phyloP scores from a whole-genome alignment of 1,140 invertebrate genomes.

The Danaus plexippus region DNA sequence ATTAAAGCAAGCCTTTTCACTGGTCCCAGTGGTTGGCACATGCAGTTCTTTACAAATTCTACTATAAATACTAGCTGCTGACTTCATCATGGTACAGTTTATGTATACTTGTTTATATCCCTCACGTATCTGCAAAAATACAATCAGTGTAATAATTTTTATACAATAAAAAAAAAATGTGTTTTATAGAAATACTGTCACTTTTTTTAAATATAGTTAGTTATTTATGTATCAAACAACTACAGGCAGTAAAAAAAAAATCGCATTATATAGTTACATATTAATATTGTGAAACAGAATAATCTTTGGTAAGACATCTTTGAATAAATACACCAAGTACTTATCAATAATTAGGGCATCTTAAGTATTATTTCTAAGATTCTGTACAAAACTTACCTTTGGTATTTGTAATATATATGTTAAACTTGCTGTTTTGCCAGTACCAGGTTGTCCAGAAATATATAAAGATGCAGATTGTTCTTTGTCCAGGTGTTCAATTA shows the following conservation, averaged over 20 bases:
- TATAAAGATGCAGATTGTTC: slow-evolving; percentile 87
- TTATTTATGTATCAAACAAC: too few relatives aligned
- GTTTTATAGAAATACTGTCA: too few relatives aligned
- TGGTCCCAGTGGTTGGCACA: slow-evolving; percentile 66
- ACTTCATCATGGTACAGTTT: slow-evolving; percentile 87
- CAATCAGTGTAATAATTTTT: too few relatives aligned
- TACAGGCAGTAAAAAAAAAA: too few relatives aligned
- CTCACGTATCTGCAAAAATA: slow-evolving; percentile 67
- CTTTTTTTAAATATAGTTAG: too few relatives aligned
- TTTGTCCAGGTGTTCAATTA: slow-evolving; percentile 77
- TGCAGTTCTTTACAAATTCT: slow-evolving; percentile 79
- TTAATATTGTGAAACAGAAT: too few relatives aligned
- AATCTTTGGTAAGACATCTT: too few relatives aligned
- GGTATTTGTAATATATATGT: slow-evolving; percentile 78
- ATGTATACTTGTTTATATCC: slow-evolving; percentile 81
- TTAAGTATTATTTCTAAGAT: too few relatives aligned
- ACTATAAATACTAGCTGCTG: slow-evolving; percentile 79
- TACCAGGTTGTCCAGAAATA: slow-evolving; percentile 95
- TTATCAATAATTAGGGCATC: too few relatives aligned
- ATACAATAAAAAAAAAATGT: too few relatives aligned
- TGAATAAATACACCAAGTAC: too few relatives aligned
- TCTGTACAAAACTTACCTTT: slow-evolving; percentile 46
- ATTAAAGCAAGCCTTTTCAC: slow-evolving; percentile 74
- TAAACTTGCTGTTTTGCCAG: slow-evolving; percentile 94
- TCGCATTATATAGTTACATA: too few relatives aligned